These are phyloP conservation scores for Oscheius onirici DNA, from an alignment of 2,888 invertebrate species.

Conservation along the genomic window DNA sequence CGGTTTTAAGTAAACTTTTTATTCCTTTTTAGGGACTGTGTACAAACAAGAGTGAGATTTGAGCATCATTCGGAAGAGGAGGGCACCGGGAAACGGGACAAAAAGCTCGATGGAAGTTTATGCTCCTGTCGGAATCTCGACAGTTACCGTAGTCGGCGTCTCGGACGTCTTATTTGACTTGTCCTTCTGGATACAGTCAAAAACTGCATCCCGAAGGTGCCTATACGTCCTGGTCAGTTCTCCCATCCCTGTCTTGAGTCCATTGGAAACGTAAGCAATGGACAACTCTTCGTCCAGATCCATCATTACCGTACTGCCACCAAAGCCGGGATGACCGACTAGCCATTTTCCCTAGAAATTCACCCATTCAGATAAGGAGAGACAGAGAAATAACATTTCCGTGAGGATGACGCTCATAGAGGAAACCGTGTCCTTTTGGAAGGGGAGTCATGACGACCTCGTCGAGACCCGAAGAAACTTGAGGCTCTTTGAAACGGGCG, in stretches of 20 bases:
- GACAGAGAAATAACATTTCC: constrained; percentile 48
- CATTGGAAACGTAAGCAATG: constrained; percentile 68
- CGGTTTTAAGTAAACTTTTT: constrained; percentile 28
- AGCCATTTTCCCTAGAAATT: constrained; percentile 62
- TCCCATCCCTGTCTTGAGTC: constrained; percentile 70
- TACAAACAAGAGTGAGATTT: constrained; percentile 25
- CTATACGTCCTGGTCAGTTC: constrained; percentile 68
- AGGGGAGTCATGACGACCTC: constrained; percentile 59
- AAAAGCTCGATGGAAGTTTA: background rate
- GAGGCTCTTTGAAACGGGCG: constrained; percentile 56
- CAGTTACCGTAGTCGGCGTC: background rate
- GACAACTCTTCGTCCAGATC: constrained; percentile 68
- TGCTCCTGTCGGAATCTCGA: constrained; percentile 1
- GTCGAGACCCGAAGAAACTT: constrained; percentile 60
- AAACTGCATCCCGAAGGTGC: constrained; percentile 61
- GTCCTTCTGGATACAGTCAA: constrained; percentile 59
- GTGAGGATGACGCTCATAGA: constrained; percentile 68
- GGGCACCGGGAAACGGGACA: background rate
- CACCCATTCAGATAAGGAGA: too few relatives aligned
- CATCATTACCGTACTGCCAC: constrained; percentile 69
- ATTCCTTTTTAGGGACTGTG: constrained; percentile 7
- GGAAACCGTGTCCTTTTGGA: constrained; percentile 69
- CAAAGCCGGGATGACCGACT: constrained; percentile 67
- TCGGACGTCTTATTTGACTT: constrained; percentile 28
- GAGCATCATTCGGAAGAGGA: background rate